A percentile compares a stretch with the other conserved stretches of the same genome.
Evolutionary conservation across 2,888 invertebrate species (phyloP).

Genomic region (Holacanthella duospinosa): DNA sequence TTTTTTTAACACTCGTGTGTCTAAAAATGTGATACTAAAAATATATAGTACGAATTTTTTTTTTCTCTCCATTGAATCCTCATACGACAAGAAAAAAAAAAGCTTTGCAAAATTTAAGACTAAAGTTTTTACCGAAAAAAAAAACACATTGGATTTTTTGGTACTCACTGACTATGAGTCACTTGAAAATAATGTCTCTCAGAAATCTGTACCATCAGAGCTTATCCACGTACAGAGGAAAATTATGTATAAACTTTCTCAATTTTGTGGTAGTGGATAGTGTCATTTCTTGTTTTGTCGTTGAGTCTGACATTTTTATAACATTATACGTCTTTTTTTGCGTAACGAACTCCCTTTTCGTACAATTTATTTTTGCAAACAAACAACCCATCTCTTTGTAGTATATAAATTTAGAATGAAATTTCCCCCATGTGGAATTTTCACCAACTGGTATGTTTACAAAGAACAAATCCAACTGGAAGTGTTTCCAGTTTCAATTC

Average conservation of each 20-base stretch:
- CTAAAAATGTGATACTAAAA: neutral
- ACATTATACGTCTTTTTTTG: neutral
- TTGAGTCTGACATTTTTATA: neutral
- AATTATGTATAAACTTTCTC: neutral
- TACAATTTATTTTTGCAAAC: neutral
- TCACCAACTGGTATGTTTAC: too few species aligned
- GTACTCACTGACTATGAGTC: too few species aligned
- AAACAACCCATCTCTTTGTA: too few species aligned
- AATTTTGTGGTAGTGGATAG: neutral
- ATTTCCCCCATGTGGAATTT: neutral
- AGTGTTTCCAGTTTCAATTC: too few species aligned
- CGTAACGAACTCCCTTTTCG: neutral
- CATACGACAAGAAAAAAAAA: neutral
- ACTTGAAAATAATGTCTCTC: neutral
- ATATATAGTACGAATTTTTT: too few species aligned
- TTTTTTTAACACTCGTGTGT: too few species aligned
- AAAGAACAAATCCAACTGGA: too few species aligned
- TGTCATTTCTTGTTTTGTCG: too few species aligned
- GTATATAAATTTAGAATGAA: neutral
- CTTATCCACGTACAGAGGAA: neutral
- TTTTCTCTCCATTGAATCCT: neutral
- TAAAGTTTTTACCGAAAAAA: neutral
- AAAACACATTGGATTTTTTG: neutral
- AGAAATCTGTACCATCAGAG: neutral
- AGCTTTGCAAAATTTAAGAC: neutral